A percentile compares a stretch with the other conserved stretches of the same genome.
Conservation (phyloP, 2,113 vertebrate species). For the Thamnophis sirtalis region DNA sequence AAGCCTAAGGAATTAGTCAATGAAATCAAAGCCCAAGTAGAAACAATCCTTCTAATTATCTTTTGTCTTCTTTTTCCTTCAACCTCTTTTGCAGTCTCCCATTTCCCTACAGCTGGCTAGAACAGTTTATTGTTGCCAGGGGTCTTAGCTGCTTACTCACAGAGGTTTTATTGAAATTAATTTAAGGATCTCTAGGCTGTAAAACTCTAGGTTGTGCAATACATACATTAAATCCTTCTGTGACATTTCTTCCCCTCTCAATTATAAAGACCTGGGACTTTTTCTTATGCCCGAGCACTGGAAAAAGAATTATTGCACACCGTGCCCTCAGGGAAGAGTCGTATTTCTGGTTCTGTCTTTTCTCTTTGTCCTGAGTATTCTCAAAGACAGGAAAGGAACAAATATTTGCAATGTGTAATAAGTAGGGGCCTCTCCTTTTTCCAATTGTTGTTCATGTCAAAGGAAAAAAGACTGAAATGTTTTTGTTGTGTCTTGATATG, state of each 20-base stretch:
- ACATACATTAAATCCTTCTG: neutral
- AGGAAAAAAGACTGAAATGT: neutral
- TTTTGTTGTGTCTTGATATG: neutral
- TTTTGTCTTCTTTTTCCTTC: neutral
- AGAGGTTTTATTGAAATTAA: neutral
- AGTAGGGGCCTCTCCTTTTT: too few relatives aligned
- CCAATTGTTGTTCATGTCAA: neutral
- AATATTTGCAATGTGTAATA: neutral
- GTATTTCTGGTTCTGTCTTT: neutral
- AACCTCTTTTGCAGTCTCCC: neutral
- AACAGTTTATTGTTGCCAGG: neutral
- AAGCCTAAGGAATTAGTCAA: neutral
- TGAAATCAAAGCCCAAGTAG: neutral
- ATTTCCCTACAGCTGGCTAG: neutral
- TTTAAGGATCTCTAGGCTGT: neutral
- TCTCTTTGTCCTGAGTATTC: neutral
- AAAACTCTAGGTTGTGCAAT: neutral
- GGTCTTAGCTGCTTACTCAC: neutral
- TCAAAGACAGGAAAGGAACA: neutral
- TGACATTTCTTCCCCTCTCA: neutral
- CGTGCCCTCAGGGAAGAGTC: neutral
- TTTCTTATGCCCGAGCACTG: neutral
- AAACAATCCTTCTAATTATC: neutral
- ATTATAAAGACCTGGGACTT: neutral
- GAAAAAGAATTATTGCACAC: neutral